Evolutionary conservation across 2,888 invertebrate genomes (phyloP).

Genomic region (Ceramica pisi): DNA sequence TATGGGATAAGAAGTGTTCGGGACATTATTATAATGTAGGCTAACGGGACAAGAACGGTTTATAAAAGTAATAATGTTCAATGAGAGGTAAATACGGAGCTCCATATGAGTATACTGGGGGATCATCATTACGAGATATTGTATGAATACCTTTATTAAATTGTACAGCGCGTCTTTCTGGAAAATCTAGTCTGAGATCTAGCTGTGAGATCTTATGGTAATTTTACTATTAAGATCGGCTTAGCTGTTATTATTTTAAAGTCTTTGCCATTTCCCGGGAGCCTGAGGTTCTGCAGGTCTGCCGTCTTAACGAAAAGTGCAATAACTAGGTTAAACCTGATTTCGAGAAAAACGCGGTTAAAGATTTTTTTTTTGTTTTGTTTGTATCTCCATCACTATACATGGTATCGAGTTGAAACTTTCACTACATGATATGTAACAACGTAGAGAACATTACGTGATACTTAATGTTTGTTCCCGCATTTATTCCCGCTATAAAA

Average conservation of each 20-base stretch:
- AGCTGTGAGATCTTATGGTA: neutral
- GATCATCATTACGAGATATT: neutral
- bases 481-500: no score
- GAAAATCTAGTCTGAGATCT: neutral
- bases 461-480: no score
- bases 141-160: constrained; percentile 5
- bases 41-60: neutral
- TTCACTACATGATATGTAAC: no score
- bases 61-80: constrained; percentile 32
- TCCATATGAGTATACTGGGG: neutral
- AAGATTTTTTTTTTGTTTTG: no score
- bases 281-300: no score
- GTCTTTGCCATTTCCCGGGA: no score
- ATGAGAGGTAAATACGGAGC: neutral
- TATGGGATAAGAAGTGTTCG: constrained; percentile 25
- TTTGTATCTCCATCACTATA: no score
- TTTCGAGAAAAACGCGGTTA: no score
- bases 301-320: no score
- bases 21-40: constrained; percentile 7
- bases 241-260: neutral
- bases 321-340: no score
- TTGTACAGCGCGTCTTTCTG: neutral
- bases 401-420: no score
- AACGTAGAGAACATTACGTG: no score
- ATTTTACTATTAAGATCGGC: neutral